Percentiles rank a stretch among this genome's conserved stretches.
phyloP scores from a whole-genome alignment of 2,888 invertebrate species.

The Mesorhabditis sp. region DNA sequence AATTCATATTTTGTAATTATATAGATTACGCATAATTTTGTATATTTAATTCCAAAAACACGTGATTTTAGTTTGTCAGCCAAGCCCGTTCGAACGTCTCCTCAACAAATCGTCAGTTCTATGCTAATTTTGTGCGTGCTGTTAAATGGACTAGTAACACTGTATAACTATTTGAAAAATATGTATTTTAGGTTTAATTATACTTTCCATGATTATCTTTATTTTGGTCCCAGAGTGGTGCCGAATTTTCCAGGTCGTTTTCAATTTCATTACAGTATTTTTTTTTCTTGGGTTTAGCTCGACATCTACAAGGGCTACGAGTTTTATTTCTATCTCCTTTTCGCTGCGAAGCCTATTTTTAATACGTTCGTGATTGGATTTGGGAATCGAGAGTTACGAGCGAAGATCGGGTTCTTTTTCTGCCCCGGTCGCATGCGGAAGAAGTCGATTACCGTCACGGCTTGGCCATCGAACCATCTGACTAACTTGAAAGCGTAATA shows the following conservation, averaged over 20 bases:
- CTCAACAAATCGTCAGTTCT: not conserved
- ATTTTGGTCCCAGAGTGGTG: not conserved
- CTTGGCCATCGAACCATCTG: not conserved
- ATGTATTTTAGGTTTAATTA: not conserved
- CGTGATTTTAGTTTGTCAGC: conserved; percentile 1
- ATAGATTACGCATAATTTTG: too few species aligned
- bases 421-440: not conserved
- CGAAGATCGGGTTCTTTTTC: not conserved
- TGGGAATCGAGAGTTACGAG: not conserved
- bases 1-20: too few species aligned
- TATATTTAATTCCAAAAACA: not conserved
- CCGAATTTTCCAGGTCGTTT: not conserved
- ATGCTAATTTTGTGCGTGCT: not conserved
- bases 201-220: not conserved
- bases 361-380: conserved; percentile 4
- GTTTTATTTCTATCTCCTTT: conserved; percentile 5
- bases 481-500: too few species aligned
- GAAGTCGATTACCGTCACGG: not conserved
- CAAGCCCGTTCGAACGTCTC: not conserved
- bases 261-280: not conserved
- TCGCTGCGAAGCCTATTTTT: conserved; percentile 2
- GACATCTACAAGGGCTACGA: conserved; percentile 1
- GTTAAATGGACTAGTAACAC: not conserved
- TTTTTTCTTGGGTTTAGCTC: not conserved
- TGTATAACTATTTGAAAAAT: too few species aligned